Conservation (phyloP, 2,888 invertebrate genomes). For the Chouioia cunea region DNA sequence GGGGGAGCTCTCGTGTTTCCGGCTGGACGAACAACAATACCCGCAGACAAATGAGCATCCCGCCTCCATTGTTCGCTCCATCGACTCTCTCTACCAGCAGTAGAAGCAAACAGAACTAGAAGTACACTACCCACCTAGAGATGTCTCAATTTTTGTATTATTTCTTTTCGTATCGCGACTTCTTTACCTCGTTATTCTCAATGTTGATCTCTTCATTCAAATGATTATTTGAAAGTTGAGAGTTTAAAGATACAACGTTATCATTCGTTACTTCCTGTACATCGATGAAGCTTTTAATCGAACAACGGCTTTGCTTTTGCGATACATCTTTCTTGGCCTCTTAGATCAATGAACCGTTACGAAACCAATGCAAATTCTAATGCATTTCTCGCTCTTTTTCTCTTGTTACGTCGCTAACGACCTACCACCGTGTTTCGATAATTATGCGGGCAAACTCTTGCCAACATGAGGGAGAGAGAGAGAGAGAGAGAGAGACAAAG, state of each 20-base stretch:
- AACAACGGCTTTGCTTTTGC: too few species aligned
- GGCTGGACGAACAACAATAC: slow-evolving; percentile 67
- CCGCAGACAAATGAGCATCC: slow-evolving; percentile 69
- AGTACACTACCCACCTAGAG: slow-evolving; percentile 9
- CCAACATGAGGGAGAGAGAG: too few species aligned
- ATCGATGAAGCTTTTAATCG: too few species aligned
- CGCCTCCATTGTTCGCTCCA: slow-evolving; percentile 66
- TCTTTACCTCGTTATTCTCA: slow-evolving; percentile 15
- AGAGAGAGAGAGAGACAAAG: too few species aligned
- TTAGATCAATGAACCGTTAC: too few species aligned
- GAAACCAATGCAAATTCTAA: too few species aligned
- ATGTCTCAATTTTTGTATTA: slow-evolving; percentile 10
- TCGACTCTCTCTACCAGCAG: slow-evolving; percentile 28
- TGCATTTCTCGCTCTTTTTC: too few species aligned
- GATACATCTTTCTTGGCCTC: too few species aligned
- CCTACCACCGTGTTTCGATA: slow-evolving; percentile 43
- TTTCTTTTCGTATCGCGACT: neutral
- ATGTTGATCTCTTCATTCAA: slow-evolving; percentile 35
- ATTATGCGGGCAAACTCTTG: too few species aligned
- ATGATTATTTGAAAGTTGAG: slow-evolving; percentile 20
- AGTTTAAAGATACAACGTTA: too few species aligned
- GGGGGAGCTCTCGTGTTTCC: slow-evolving; percentile 64
- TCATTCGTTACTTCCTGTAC: too few species aligned
- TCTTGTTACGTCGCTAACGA: slow-evolving; percentile 11
- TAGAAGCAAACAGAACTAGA: slow-evolving; percentile 7